Evolutionary conservation across 2,113 vertebrate species (phyloP).

Genomic region (Ophiodon elongatus): DNA sequence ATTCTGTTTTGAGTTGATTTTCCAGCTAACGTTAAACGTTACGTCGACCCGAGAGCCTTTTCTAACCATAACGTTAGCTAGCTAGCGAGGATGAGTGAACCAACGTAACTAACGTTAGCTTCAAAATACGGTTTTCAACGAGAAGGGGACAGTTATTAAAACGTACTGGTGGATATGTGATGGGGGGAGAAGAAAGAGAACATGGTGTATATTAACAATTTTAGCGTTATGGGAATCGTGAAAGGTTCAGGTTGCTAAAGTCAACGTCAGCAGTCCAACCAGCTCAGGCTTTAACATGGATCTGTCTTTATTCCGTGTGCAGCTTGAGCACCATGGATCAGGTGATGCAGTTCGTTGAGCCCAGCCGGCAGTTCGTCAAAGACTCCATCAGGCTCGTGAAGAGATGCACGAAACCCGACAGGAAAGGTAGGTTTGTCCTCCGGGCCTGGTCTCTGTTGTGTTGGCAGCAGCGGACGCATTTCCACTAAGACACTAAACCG

Average conservation of each 20-base stretch:
- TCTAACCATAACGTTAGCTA: neutral
- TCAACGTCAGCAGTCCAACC: constrained; percentile 56
- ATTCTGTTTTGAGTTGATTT: neutral
- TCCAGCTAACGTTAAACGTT: neutral
- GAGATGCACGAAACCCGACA: constrained; percentile 98
- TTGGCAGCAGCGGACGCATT: neutral
- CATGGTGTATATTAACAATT: neutral
- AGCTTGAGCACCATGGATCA: constrained; percentile 90
- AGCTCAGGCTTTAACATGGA: neutral
- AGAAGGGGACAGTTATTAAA: neutral
- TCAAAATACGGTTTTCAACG: neutral
- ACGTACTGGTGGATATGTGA: neutral
- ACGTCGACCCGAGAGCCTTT: constrained; percentile 18
- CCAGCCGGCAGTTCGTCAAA: constrained; percentile 97
- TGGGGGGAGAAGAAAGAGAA: rapidly evolving
- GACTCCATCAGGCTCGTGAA: constrained; percentile 99
- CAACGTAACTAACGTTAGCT: too few relatives aligned
- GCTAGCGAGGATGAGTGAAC: neutral
- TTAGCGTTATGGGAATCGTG: neutral
- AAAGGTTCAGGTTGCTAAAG: neutral
- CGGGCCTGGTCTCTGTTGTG: neutral
- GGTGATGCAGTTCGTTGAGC: constrained; percentile 98
- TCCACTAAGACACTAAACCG: neutral
- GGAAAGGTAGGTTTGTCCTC: constrained; percentile 88
- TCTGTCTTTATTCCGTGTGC: neutral